Evolutionary conservation across 2,113 vertebrate genomes (phyloP).

Genomic region (Hyla sarda): DNA sequence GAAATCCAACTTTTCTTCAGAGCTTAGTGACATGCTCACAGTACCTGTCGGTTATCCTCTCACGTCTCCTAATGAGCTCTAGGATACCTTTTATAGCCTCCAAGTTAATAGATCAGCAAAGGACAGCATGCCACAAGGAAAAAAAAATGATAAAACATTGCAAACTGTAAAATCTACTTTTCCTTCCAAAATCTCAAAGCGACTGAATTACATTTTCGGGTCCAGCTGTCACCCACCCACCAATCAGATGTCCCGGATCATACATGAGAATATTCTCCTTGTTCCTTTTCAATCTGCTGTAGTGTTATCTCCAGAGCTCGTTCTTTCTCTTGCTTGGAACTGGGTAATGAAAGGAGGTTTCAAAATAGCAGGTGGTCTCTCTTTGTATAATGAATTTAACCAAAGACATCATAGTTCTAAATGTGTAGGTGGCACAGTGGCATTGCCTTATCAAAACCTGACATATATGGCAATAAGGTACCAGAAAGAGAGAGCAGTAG

Average conservation of each 20-base stretch:
- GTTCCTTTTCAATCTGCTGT: constrained; percentile 58
- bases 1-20: constrained; percentile 47
- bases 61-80: constrained; percentile 51
- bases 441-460: constrained; percentile 42
- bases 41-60: constrained; percentile 50
- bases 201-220: constrained; percentile 52
- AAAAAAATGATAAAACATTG: constrained; percentile 49
- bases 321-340: constrained; percentile 50
- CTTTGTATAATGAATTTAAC: constrained; percentile 58
- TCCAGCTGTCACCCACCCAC: constrained; percentile 61
- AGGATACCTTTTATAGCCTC: constrained; percentile 56
- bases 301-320: constrained; percentile 58
- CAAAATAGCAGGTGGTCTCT: constrained; percentile 60
- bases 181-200: constrained; percentile 55
- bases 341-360: constrained; percentile 57
- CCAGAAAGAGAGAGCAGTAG: background rate
- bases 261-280: constrained; percentile 55
- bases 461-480: constrained; percentile 27
- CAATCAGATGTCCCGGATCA: constrained; percentile 58
- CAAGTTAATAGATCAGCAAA: constrained; percentile 58
- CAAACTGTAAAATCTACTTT: constrained; percentile 58
- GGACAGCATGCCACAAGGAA: constrained; percentile 26
- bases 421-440: constrained; percentile 56
- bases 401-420: constrained; percentile 51
- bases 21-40: constrained; percentile 39